Evolutionary conservation across 1,140 invertebrate genomes (phyloP), one percentile per base, ranked within the genome.

Genomic region (Carcinoscorpius rotundicauda): DNA sequence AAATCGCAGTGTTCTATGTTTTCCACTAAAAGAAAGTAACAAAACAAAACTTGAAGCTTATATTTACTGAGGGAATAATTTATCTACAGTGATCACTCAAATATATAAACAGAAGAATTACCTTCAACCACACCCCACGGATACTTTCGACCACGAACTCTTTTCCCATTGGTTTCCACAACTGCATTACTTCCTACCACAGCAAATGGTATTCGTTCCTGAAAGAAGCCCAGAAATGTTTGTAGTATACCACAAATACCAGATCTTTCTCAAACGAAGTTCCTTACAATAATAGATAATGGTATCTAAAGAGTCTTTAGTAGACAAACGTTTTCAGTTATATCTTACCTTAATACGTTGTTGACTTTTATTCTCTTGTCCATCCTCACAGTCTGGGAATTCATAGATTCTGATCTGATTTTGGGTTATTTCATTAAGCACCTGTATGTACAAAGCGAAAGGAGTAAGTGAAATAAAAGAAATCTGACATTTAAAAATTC

Each of bases 351-450:
- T 84, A 65, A 95, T 76, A 69, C 84, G 82, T 76, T 85, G 86
- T 69, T 87, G 82, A 62, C 84, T 76, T 76, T 87, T 87, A 63
- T 81, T 83, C 64, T 84, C 84, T 69, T 91, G 88, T 70, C 89
- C 86, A 63, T 83, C 78, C 11, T 78, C 75, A 49, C 82, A 79
- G 72, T 91, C 89, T 6, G 97, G 95, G 75, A 99, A 99, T 75
- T 98, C 93, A 79, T 99, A 99, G 71, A 99, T 96, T 79, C 95
- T 97, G 71, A 99, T 98, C 81, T 98, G 96, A 78, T 98, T 88
- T 77, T 95, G 88, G 56, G 87, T 86, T 73, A 99, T 94, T 81
- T 99, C 94, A 76, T 96, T 95, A 74, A 97, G 81, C 75, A 99
- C 91, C 88, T 91, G 75, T 58, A 53, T 29, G 29, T 29, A 29